Conservation (phyloP, 2,797 vertebrate genomes). For the Poeciliopsis paucimaculata region DNA sequence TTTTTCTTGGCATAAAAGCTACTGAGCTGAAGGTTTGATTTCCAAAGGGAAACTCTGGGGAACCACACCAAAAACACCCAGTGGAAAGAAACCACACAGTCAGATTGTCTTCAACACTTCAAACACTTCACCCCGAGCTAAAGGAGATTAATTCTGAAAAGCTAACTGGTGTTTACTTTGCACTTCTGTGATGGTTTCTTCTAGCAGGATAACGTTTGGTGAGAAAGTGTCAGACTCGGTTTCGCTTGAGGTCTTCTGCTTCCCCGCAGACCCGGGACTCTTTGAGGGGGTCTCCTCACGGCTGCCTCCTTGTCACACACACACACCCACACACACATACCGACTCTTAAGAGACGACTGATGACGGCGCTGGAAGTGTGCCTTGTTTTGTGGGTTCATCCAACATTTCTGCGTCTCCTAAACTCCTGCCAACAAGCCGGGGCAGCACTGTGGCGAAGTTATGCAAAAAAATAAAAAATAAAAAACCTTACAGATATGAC, state of each 20-base stretch:
- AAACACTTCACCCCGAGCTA: slow-evolving; percentile 64
- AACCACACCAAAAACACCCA: slow-evolving; percentile 76
- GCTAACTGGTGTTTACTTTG: slow-evolving; percentile 69
- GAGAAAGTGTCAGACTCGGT: slow-evolving; percentile 75
- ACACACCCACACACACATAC: not conserved
- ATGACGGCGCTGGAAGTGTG: slow-evolving; percentile 58
- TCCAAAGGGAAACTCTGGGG: slow-evolving; percentile 62
- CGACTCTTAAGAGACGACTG: slow-evolving; percentile 27
- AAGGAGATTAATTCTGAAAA: slow-evolving; percentile 71
- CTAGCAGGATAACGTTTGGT: slow-evolving; percentile 72
- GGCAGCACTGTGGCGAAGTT: slow-evolving; percentile 23
- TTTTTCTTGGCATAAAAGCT: slow-evolving; percentile 73
- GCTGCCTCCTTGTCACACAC: slow-evolving; percentile 14
- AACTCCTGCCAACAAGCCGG: slow-evolving; percentile 50
- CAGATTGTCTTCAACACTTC: slow-evolving; percentile 67
- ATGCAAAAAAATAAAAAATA: slow-evolving; percentile 7
- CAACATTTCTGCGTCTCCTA: slow-evolving; percentile 67
- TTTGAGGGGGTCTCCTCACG: slow-evolving; percentile 63
- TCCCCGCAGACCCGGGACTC: slow-evolving; percentile 55
- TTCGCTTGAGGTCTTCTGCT: slow-evolving; percentile 58
- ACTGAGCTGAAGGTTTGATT: slow-evolving; percentile 71
- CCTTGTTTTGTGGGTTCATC: slow-evolving; percentile 60
- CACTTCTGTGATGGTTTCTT: slow-evolving; percentile 62
- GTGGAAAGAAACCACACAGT: slow-evolving; percentile 70
- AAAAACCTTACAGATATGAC: slow-evolving; percentile 21